A percentile compares a stretch with the other conserved stretches of the same genome.
phyloP scores from a whole-genome alignment of 2,888 invertebrate genomes.

The Erebia aethiops region DNA sequence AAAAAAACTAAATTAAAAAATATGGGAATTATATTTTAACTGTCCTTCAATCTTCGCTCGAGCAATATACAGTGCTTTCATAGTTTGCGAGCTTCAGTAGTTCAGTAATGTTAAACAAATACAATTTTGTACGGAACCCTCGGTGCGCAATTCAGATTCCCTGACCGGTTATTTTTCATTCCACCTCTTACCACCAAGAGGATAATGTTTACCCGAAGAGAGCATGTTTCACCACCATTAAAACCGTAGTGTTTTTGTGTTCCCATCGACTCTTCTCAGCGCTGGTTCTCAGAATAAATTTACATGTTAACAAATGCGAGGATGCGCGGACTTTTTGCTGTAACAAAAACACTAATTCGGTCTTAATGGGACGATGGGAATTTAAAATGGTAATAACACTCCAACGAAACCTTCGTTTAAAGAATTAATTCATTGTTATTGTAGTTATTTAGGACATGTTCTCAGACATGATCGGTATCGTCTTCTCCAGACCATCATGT shows the following conservation, averaged over 20 bases:
- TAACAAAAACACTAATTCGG: constrained; percentile 61
- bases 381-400: constrained; percentile 52
- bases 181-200: background rate
- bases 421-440: constrained; percentile 21
- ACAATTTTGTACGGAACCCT: too few relatives aligned
- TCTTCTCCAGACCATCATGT: too few relatives aligned
- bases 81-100: too few relatives aligned
- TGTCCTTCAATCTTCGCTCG: too few relatives aligned
- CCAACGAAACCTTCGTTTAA: constrained; percentile 35
- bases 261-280: constrained; percentile 52
- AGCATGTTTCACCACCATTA: constrained; percentile 34
- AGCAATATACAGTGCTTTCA: too few relatives aligned
- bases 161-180: too few relatives aligned
- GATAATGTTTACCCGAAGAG: constrained; percentile 21
- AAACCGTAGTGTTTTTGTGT: constrained; percentile 68
- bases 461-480: too few relatives aligned
- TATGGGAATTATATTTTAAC: too few relatives aligned
- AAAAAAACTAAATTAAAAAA: too few relatives aligned
- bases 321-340: constrained; percentile 64
- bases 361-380: constrained; percentile 63
- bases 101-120: too few relatives aligned
- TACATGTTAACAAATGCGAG: constrained; percentile 73
- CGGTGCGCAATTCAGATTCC: too few relatives aligned
- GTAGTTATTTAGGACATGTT: too few relatives aligned
- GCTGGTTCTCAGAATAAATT: constrained; percentile 75